phyloP scores from a whole-genome alignment of 2,113 vertebrate genomes.

The Semnornis frantzii region DNA sequence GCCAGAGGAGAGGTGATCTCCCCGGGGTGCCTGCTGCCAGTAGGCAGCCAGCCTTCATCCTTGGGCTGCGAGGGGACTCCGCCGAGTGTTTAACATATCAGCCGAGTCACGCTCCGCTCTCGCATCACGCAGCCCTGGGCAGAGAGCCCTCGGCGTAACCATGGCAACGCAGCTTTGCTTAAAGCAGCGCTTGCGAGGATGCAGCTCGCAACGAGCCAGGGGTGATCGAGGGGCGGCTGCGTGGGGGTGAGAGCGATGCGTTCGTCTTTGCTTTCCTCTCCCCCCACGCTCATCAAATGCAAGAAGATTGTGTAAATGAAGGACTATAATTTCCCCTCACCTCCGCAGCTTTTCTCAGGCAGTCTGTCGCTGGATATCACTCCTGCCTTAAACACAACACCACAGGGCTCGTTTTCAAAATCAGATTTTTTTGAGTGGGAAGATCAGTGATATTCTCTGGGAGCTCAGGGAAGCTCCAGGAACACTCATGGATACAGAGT shows the following conservation, averaged over 20 bases:
- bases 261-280: background rate
- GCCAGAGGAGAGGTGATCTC: background rate
- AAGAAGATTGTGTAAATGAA: conserved; percentile 6
- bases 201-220: conserved; percentile 1
- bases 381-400: background rate
- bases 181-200: conserved; percentile 37
- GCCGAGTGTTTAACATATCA: conserved; percentile 47
- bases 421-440: background rate
- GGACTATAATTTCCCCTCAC: background rate
- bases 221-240: background rate
- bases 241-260: background rate
- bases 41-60: background rate
- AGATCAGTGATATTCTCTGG: background rate
- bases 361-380: background rate
- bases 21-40: conserved; percentile 11
- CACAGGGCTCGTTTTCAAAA: background rate
- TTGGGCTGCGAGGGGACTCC: conserved; percentile 62
- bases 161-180: conserved; percentile 70
- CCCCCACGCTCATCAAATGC: background rate
- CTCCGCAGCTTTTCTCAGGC: background rate
- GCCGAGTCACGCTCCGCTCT: conserved; percentile 59
- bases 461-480: background rate
- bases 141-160: conserved; percentile 71
- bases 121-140: conserved; percentile 32
- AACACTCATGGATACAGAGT: no score